Evolutionary conservation across 2,888 invertebrate species (phyloP).

Genomic region (Helobdella robusta): DNA sequence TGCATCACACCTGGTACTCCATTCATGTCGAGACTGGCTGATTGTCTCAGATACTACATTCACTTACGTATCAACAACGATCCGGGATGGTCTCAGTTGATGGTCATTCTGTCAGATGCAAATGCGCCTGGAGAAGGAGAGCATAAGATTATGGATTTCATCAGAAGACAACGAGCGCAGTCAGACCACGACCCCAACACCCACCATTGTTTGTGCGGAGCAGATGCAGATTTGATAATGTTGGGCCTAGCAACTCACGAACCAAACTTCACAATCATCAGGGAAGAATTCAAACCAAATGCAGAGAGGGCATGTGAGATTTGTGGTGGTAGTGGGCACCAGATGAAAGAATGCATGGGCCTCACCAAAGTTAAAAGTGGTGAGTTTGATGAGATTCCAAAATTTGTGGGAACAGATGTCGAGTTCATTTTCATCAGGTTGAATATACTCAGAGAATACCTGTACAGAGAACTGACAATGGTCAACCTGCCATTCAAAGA

Average conservation of each 20-base stretch:
- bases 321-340: conserved; percentile 62
- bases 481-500: conserved; percentile 77
- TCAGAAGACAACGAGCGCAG: conserved; percentile 64
- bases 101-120: conserved; percentile 87
- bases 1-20: conserved; percentile 99
- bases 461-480: conserved; percentile 79
- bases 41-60: conserved; percentile 69
- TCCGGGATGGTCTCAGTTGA: conserved; percentile 86
- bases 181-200: conserved; percentile 73
- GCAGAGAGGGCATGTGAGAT: conserved; percentile 89
- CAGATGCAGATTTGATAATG: conserved; percentile 97
- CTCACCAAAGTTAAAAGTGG: conserved; percentile 56
- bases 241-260: conserved; percentile 88
- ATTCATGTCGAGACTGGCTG: conserved; percentile 80
- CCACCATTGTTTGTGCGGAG: conserved; percentile 91
- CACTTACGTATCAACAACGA: conserved; percentile 82
- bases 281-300: conserved; percentile 96
- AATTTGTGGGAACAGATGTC: conserved; percentile 58
- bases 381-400: conserved; percentile 37
- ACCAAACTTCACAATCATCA: conserved; percentile 93
- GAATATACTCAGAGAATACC: conserved; percentile 81
- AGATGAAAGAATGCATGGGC: conserved; percentile 57
- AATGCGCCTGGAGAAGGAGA: conserved; percentile 72
- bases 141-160: conserved; percentile 99
- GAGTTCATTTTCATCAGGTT: conserved; percentile 82